These are phyloP conservation scores for Nycticryphes semicollaris DNA, from an alignment of 2,113 vertebrate species.

Conservation along the genomic window DNA sequence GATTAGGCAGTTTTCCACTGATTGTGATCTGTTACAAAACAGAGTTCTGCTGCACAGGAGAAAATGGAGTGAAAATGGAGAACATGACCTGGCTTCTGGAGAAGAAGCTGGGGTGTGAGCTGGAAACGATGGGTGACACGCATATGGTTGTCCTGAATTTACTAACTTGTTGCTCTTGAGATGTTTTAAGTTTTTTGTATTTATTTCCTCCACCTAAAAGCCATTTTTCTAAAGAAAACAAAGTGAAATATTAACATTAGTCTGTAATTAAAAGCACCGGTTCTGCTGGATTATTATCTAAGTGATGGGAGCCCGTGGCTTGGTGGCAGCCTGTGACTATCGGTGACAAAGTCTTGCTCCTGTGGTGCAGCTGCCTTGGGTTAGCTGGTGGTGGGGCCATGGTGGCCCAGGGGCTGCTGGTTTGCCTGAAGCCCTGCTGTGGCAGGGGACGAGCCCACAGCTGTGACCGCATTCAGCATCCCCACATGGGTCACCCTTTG, in stretches of 20 bases:
- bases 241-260: not conserved
- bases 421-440: not conserved
- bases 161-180: not conserved
- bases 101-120: not conserved
- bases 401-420: not conserved
- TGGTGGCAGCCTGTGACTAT: not conserved
- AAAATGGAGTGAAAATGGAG: not conserved
- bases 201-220: not conserved
- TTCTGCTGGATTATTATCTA: not conserved
- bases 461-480: not conserved
- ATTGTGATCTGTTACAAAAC: not conserved
- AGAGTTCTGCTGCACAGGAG: not conserved
- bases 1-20: not conserved
- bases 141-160: not conserved
- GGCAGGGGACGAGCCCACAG: fast-evolving
- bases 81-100: not conserved
- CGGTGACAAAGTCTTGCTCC: not conserved
- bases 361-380: not conserved
- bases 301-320: not conserved
- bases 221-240: not conserved
- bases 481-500: not conserved
- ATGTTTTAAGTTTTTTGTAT: not conserved
- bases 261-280: not conserved
- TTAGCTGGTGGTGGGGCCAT: not conserved
- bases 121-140: not conserved